Evolutionary conservation across 2,797 vertebrate genomes (phyloP).

Genomic region (Acropternis orthonyx): DNA sequence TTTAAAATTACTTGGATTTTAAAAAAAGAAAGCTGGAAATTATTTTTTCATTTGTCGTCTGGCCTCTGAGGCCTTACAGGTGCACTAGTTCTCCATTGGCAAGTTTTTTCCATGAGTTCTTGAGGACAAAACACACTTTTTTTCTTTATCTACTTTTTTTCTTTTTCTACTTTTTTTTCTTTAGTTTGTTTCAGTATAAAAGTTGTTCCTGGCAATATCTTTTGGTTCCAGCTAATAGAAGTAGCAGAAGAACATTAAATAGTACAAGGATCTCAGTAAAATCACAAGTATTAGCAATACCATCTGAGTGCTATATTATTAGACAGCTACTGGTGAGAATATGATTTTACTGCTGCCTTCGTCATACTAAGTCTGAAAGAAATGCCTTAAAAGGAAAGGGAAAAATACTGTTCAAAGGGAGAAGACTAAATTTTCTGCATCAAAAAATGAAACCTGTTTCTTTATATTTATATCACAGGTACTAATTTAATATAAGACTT

Average conservation of each 20-base stretch:
- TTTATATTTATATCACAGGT: background rate
- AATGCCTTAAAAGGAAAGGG: background rate
- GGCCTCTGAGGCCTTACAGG: conserved; percentile 35
- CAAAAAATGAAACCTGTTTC: background rate
- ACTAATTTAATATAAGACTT: background rate
- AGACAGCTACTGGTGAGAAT: background rate
- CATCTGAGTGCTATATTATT: background rate
- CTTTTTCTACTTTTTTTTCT: fast-evolving
- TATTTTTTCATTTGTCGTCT: conserved; percentile 3
- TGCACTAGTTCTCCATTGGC: background rate
- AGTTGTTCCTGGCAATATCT: background rate
- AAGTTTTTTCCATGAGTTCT: conserved; percentile 22
- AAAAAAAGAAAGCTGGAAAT: background rate
- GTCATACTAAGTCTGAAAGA: background rate
- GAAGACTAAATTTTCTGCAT: background rate
- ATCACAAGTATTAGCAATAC: background rate
- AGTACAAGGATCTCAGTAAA: background rate
- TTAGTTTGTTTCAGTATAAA: background rate
- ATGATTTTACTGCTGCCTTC: background rate
- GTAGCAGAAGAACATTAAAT: background rate
- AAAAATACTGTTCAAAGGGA: background rate
- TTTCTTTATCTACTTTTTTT: fast-evolving
- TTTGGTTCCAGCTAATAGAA: background rate
- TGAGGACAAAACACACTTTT: background rate
- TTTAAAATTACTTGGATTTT: conserved; percentile 9